Conservation (phyloP, 1,140 invertebrate genomes). For the Leptoteleia sp. region DNA sequence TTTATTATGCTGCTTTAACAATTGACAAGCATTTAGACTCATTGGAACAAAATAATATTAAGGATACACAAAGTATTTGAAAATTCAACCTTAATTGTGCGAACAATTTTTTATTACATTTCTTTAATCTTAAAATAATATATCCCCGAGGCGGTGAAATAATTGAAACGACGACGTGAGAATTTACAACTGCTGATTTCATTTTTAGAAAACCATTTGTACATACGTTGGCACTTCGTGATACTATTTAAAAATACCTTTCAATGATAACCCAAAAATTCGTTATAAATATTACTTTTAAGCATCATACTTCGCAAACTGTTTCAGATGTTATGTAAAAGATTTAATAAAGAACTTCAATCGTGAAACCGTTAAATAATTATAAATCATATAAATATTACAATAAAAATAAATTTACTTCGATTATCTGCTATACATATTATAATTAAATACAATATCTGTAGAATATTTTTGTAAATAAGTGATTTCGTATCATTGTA, state of each 20-base stretch:
- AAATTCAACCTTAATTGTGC: too few species aligned
- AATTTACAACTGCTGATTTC: constrained; percentile 34
- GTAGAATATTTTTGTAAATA: too few species aligned
- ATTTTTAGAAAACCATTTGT: constrained; percentile 43
- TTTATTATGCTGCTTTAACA: constrained; percentile 4
- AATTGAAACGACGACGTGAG: constrained; percentile 16
- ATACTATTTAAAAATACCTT: constrained; percentile 45
- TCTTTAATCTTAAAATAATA: too few species aligned
- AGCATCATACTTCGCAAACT: constrained; percentile 37
- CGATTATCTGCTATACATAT: too few species aligned
- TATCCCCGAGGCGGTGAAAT: constrained; percentile 10
- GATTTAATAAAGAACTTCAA: constrained; percentile 1
- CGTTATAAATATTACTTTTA: constrained; percentile 42
- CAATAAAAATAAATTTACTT: too few species aligned
- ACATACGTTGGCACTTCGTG: constrained; percentile 41
- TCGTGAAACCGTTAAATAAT: background rate
- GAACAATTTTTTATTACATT: too few species aligned
- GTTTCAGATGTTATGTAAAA: constrained; percentile 4
- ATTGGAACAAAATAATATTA: too few species aligned
- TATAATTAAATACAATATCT: too few species aligned
- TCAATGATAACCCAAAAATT: constrained; percentile 43
- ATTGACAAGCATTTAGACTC: too few species aligned
- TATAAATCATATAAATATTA: too few species aligned
- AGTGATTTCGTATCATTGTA: too few species aligned
- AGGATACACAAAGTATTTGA: too few species aligned